phyloP scores from a whole-genome alignment of 2,113 vertebrate genomes.

The Hippocampus guttulatus region DNA sequence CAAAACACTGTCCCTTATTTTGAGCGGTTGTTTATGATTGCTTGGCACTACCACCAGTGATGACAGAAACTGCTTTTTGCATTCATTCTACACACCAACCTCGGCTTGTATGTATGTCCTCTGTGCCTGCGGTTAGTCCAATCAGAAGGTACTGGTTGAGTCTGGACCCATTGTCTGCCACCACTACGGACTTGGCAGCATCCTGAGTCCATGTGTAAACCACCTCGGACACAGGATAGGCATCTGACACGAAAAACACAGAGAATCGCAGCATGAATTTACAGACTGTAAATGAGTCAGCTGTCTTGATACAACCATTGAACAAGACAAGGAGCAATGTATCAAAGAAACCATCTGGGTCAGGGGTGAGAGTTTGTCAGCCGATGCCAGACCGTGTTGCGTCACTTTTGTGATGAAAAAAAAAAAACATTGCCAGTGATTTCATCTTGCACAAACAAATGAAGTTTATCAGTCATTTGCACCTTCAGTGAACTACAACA shows the following conservation, averaged over 20 bases:
- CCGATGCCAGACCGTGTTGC: conserved; percentile 43
- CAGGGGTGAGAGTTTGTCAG: conserved; percentile 44
- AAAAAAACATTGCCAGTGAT: neutral
- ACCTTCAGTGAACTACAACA: neutral
- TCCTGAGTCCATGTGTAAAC: conserved; percentile 89
- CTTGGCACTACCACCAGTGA: neutral
- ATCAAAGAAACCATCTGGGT: conserved; percentile 37
- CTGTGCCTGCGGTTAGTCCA: conserved; percentile 84
- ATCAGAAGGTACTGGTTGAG: conserved; percentile 96
- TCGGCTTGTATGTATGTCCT: conserved; percentile 90
- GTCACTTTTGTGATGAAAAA: conserved; percentile 42
- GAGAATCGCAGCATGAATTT: neutral
- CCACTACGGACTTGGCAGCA: conserved; percentile 84
- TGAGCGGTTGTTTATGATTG: neutral
- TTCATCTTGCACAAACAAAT: conserved; percentile 4
- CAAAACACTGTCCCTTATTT: neutral
- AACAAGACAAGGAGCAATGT: neutral
- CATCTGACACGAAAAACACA: conserved; percentile 72
- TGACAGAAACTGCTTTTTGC: neutral
- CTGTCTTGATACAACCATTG: too few species aligned
- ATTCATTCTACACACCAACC: conserved; percentile 63
- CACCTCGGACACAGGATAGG: conserved; percentile 94
- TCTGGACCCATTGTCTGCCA: conserved; percentile 90
- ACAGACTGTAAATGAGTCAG: neutral
- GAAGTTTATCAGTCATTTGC: conserved; percentile 6